Conservation (phyloP, 2,888 invertebrate species). For the Liposcelis brunnea region DNA sequence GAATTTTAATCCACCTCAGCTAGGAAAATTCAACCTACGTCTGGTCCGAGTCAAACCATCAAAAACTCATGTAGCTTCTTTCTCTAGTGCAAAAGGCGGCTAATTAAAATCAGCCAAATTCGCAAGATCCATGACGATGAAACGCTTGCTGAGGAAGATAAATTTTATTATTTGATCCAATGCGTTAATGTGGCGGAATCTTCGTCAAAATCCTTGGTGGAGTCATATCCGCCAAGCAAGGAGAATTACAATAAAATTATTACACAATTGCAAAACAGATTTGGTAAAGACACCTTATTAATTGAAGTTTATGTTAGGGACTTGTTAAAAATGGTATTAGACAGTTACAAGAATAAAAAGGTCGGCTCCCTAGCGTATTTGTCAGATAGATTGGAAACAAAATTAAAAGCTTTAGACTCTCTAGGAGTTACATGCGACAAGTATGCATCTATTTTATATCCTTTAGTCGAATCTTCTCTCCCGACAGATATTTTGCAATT, state of each 20-base stretch:
- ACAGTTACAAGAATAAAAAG: conserved; percentile 15
- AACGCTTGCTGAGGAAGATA: conserved; percentile 14
- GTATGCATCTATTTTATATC: conserved; percentile 20
- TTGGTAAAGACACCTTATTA: conserved; percentile 17
- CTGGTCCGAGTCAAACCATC: no score
- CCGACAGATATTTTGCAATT: conserved; percentile 18
- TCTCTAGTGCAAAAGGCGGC: no score
- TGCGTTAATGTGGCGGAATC: conserved; percentile 15
- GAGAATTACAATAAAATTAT: conserved; percentile 19
- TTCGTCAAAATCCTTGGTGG: conserved; percentile 17
- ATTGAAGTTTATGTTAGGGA: conserved; percentile 20
- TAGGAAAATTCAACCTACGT: no score
- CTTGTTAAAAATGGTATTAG: conserved; percentile 19
- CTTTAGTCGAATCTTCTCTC: conserved; percentile 20
- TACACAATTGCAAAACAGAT: conserved; percentile 15
- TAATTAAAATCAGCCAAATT: no score
- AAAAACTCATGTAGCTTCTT: no score
- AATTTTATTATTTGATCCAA: conserved; percentile 18
- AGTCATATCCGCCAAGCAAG: conserved; percentile 16
- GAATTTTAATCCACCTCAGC: no score
- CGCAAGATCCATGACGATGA: conserved; percentile 18
- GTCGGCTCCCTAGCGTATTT: conserved; percentile 13
- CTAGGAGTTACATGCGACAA: conserved; percentile 19
- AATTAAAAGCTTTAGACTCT: conserved; percentile 19
- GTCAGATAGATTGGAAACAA: conserved; percentile 20